Percentiles rank a stretch among this genome's conserved stretches.
Conservation (phyloP, 2,113 vertebrate genomes). For the Pelusios castaneus region DNA sequence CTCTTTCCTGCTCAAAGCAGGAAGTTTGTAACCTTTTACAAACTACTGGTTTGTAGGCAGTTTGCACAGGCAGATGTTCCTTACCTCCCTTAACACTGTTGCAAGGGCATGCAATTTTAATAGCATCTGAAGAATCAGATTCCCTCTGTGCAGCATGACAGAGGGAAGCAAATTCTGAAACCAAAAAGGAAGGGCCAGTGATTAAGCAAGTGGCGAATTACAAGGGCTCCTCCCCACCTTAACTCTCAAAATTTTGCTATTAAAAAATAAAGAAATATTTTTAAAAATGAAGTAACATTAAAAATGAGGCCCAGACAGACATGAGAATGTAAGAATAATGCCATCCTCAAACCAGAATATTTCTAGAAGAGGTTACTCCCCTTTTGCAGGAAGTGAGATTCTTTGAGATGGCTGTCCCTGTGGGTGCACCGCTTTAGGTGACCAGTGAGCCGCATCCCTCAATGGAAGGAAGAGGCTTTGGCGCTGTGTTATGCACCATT, state of each 20-base stretch:
- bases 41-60: background rate
- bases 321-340: background rate
- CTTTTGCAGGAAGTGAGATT: too few relatives aligned
- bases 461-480: too few relatives aligned
- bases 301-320: background rate
- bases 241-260: background rate
- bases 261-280: background rate
- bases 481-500: too few relatives aligned
- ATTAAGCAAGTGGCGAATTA: background rate
- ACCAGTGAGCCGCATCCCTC: too few relatives aligned
- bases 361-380: background rate
- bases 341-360: background rate
- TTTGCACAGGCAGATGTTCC: background rate
- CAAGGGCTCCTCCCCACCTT: background rate
- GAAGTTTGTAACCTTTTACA: too few relatives aligned
- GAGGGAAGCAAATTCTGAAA: background rate
- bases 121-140: background rate
- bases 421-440: too few relatives aligned
- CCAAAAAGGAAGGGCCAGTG: background rate
- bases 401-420: too few relatives aligned
- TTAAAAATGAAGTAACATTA: background rate
- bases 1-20: background rate
- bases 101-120: background rate
- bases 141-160: background rate
- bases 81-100: background rate